These are phyloP conservation scores for Ochotona princeps DNA, from an alignment of 2,113 vertebrate genomes.

Conservation along the genomic window DNA sequence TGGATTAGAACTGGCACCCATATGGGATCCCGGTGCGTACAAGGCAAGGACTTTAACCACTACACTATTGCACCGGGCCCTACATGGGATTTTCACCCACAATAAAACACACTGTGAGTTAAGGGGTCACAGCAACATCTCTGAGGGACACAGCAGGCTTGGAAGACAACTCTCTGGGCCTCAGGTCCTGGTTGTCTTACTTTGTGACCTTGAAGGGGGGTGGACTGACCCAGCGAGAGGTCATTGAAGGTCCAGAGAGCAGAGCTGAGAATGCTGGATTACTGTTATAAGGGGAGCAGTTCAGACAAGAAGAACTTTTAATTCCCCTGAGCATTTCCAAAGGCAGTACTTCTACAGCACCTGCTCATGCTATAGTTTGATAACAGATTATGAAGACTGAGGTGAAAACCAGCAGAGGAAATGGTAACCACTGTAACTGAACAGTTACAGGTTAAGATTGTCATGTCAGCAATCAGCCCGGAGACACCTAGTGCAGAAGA, in stretches of 20 bases:
- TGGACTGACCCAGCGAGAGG: neutral
- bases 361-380: neutral
- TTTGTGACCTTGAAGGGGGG: neutral
- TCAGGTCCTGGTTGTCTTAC: too few relatives aligned
- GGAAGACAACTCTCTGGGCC: neutral
- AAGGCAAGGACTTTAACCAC: too few relatives aligned
- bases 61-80: too few relatives aligned
- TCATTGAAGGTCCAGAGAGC: neutral
- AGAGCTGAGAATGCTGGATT: neutral
- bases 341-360: neutral
- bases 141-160: neutral
- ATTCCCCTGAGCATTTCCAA: neutral
- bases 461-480: neutral
- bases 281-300: neutral
- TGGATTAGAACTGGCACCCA: neutral
- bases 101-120: neutral
- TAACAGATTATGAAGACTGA: neutral
- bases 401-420: neutral
- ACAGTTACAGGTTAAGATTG: neutral
- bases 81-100: neutral
- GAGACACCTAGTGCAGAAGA: neutral
- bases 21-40: too few relatives aligned
- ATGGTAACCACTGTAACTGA: neutral
- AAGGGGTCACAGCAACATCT: neutral
- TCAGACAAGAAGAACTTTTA: neutral